Base-by-base conservation (phyloP, 1,140 invertebrate species). In the Trissolcus basalis region DNA sequence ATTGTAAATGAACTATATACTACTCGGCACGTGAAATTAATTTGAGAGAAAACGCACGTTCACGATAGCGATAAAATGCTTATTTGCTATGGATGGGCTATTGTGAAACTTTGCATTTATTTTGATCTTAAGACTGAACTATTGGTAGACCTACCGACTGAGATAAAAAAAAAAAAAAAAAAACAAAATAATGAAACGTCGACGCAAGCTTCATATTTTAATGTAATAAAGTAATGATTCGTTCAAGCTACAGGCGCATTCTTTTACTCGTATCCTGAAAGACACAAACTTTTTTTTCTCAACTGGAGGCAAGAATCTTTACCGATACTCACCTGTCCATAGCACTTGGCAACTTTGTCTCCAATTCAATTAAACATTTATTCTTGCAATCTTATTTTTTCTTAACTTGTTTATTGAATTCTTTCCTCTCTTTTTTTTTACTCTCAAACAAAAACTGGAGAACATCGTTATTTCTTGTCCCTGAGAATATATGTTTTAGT, bases 91-190 rank as follows among this genome's bases (percentile, higher is more conserved):
- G 84, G 83, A 84, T 85, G 80, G 83, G 80, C 79, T 43, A 78
- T 75, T 61, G 77, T 56, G 75, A 85, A 86, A 78, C 85, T 58
- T 84, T 83, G 79, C 82, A 85, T 79, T 86, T 86, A 83, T 84
- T 86, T 86, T 83, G 79, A 84, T 78, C 78, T 82, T 79, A 87
- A 86, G 86, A 87, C 86, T 87, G 86, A 87, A 27, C 19, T 27
- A 27, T 27, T 27, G 19, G 19, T 27, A 27, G 19, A 27, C 19
- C 19, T 27, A 27, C 19, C 19, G 19, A 27, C 19, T 27, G 19
- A 27, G 19, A 68, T 32, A 56, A 32, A 75, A 72, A 43, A 67
- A 79, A 45, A 33, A 65, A 15, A 59, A 78, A 55, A 50, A 54
- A 32, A 48, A 51, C 8, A 33, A 48, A 15, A 13, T 13, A 50